These are phyloP conservation scores for Meloidogyne exigua DNA, from an alignment of 1,140 invertebrate species.

Conservation along the genomic window DNA sequence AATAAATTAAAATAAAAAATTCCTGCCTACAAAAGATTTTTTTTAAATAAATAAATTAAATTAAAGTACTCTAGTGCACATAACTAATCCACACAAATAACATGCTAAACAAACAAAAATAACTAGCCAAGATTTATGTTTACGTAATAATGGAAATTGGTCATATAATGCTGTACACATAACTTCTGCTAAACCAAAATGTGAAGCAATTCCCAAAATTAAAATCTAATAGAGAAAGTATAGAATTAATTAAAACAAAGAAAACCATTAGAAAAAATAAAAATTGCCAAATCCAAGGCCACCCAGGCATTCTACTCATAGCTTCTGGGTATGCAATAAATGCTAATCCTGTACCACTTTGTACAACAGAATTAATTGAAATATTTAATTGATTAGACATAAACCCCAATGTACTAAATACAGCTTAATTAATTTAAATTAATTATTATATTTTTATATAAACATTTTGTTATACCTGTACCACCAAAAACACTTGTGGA, in stretches of 20 bases:
- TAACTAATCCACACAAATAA: conserved; percentile 41
- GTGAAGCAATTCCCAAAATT: conserved; percentile 63
- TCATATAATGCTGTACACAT: conserved; percentile 52
- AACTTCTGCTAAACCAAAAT: conserved; percentile 54
- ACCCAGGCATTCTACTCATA: conserved; percentile 62
- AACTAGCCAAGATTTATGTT: conserved; percentile 34
- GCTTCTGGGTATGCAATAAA: conserved; percentile 64
- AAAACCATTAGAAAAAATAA: conserved; percentile 65
- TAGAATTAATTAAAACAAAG: background rate
- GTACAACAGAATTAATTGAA: conserved; percentile 69
- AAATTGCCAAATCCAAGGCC: conserved; percentile 65
- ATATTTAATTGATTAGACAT: conserved; percentile 66
- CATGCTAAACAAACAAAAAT: conserved; percentile 39
- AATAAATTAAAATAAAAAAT: conserved; percentile 53
- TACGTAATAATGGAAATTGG: conserved; percentile 46
- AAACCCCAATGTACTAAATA: conserved; percentile 72
- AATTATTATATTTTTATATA: background rate
- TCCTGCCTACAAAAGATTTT: conserved; percentile 35
- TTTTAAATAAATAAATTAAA: background rate
- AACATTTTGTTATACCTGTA: conserved; percentile 37
- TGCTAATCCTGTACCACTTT: conserved; percentile 62
- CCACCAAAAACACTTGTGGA: conserved; percentile 71
- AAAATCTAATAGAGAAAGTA: conserved; percentile 45
- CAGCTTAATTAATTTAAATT: conserved; percentile 57
- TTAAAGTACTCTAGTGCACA: conserved; percentile 40